Conservation (phyloP, 2,113 vertebrate genomes). For the Dicrurus megarhynchus region DNA sequence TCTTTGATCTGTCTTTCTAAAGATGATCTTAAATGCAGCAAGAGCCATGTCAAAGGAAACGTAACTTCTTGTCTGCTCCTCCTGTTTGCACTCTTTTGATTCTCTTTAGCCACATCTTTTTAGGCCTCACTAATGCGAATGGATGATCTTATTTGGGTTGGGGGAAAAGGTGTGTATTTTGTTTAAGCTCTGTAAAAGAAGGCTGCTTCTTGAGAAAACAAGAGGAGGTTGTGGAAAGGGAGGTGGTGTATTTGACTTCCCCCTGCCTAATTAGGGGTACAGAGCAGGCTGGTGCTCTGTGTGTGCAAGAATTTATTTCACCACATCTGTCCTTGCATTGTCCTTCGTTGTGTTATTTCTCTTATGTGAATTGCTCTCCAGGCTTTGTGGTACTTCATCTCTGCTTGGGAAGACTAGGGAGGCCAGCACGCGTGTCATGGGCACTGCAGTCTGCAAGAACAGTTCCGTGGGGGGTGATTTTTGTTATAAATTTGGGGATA, state of each 20-base stretch:
- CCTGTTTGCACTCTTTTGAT: neutral
- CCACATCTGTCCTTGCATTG: neutral
- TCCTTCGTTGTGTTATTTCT: neutral
- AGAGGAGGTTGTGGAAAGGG: neutral
- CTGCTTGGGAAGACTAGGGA: neutral
- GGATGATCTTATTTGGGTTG: neutral
- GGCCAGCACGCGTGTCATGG: no score
- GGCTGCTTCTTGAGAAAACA: neutral
- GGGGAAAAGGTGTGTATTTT: neutral
- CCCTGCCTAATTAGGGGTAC: neutral
- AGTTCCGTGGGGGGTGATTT: fast-evolving
- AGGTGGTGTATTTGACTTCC: neutral
- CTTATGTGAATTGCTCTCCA: neutral
- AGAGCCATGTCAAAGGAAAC: neutral
- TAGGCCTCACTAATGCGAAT: neutral
- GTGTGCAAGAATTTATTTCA: neutral
- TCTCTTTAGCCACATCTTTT: neutral
- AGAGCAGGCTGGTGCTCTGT: neutral
- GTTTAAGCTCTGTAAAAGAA: neutral
- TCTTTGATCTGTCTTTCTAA: neutral
- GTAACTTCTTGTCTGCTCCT: neutral
- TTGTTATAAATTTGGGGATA: neutral
- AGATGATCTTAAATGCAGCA: neutral
- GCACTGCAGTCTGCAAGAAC: neutral
- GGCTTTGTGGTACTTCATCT: neutral